Evolutionary conservation across 2,797 vertebrate genomes (phyloP), one percentile per base, ranked within the genome.

Genomic region (Manis crassicaudata): DNA sequence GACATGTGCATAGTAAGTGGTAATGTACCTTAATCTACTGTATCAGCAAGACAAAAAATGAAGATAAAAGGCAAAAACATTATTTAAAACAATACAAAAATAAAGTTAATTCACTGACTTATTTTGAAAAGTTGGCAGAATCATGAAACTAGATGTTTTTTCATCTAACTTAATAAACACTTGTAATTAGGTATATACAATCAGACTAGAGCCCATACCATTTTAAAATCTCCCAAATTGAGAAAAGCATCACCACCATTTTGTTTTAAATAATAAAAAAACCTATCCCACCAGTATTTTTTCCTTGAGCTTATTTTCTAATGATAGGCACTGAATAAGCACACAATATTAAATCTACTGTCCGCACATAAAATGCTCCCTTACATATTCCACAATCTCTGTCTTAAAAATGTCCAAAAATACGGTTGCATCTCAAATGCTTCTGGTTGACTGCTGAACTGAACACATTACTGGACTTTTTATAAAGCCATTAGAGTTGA

Each of bases 141-240:
- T 68, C 50, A 70, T 90, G 32, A 62, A 83, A 89, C 23, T 72
- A 85, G 86, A 65, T 50, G 32, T 65, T 87, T 75, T 81, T 40
- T 23, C 62, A 85, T 23, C 85, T 89, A 87, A 37, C 63, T 52
- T 70, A 83, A 37, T 63, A 52, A 65, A 75, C 35, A 79, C 25
- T 14, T 65, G 3, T 63, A 81, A 80, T 68, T 72, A 60, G 9
- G 72, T 40, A 93, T 6, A 93, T n/a, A 46, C 52, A 90, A 87
- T 70, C 83, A 80, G 35, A 90, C 68, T 32, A 77, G 12, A 72
- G 21, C 6, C 37, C 23, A 52, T 5, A 73, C 7, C 96, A 23
- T 90, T 90, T 94, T 68, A 23, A 87, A 93, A 91, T 81, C 79
- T 90, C 77, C 65, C 65, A 93, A 94, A 93, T 37, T 0, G 5